Percentiles rank a stretch among this genome's conserved stretches.
Evolutionary conservation across 2,113 vertebrate species (phyloP).

Genomic region (Alouatta palliata): DNA sequence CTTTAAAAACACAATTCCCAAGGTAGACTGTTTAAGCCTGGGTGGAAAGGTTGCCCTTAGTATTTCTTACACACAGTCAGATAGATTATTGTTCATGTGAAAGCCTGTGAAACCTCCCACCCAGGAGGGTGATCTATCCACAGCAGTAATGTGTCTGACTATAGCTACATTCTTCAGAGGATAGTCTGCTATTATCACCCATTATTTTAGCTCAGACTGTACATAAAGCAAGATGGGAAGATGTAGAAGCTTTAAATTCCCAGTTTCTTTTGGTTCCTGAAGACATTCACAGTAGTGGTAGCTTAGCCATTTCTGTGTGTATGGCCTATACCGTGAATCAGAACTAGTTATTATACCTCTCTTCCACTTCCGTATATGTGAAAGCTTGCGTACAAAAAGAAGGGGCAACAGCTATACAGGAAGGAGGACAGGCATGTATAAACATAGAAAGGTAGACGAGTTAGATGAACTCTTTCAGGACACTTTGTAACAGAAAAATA

Average conservation of each 20-base stretch:
- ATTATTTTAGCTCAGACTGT: neutral
- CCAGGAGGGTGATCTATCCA: conserved; percentile 36
- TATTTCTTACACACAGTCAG: neutral
- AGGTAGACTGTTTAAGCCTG: conserved; percentile 23
- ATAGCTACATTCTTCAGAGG: neutral
- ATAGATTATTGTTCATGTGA: conserved; percentile 33
- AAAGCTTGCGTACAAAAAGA: neutral
- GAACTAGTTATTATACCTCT: neutral
- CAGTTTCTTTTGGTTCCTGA: neutral
- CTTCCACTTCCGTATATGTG: neutral
- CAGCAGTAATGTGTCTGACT: neutral
- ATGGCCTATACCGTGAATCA: neutral
- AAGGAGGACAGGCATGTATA: neutral
- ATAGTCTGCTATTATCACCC: neutral
- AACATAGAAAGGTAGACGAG: neutral
- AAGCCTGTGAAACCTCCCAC: neutral
- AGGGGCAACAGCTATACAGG: neutral
- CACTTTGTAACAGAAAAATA: neutral
- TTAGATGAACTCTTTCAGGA: neutral
- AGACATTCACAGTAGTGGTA: neutral
- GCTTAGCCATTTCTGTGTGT: neutral
- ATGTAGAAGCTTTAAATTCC: neutral
- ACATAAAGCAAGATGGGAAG: neutral
- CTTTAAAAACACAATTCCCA: conserved; percentile 63
- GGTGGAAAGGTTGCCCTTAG: conserved; percentile 3